Evolutionary conservation across 2,888 invertebrate species (phyloP), one percentile per base, ranked within the genome.

Genomic region (Slavum lentiscoides): DNA sequence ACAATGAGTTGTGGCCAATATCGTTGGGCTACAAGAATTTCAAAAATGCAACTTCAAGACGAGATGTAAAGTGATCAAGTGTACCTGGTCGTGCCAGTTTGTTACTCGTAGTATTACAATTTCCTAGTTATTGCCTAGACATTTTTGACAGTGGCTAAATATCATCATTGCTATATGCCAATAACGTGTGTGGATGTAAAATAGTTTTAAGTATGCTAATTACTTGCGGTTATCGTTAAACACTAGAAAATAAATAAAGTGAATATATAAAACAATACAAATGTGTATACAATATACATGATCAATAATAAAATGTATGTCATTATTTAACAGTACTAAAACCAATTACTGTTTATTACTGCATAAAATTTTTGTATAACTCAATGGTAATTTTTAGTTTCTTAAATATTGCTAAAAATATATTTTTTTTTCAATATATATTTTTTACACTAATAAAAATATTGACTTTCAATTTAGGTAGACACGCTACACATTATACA

Each of bases 261-360:
- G 13, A 49, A 61, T 73, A 61, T 23, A 30, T 73, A 43, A 72
- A 72, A 59, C 21, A 61, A 61, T 43, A 61, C 1, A 73, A 49
- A 73, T 19, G 15, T 49, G 49, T 15, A 49, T 3, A 49, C 7
- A 43, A 13, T 15, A 49, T 3, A 49, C 7, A 43, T 43, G 49
- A 30, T 73, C 19, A 74, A 74, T 74, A 23, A 74, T 74, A 23
- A 74, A 30, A 62, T 23, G 23, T 30, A 17, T n/a, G 68, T 68
- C 4, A 53, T 68, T 68, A 68, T 37, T 49, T 61, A 73, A 61
- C 59, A 62, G 43, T 74, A 74, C 61, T 13, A 43, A 19, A 74
- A 43, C 43, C 43, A 43, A 43, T 43, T 30, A 30, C 30, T 43
- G 43, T 43, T 43, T 43, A 43, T 43, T 73, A 62, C 49, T 73